Percentiles rank a stretch among this genome's conserved stretches.
Conservation (phyloP, 2,113 vertebrate genomes). For the Elachura formosa region DNA sequence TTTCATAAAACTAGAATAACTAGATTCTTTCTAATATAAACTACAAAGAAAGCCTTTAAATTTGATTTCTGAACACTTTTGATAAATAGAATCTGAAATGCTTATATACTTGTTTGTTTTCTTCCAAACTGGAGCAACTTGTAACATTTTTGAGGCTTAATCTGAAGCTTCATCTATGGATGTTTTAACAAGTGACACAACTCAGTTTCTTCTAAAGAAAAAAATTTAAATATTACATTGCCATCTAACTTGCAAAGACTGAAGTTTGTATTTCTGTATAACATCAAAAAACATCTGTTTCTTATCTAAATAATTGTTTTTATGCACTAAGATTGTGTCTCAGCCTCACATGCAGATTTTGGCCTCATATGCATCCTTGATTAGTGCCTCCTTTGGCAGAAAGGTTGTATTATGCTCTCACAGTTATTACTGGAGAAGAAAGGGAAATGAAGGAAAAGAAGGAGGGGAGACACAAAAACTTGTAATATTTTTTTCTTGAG, state of each 20-base stretch:
- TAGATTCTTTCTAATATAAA: not conserved
- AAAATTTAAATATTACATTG: not conserved
- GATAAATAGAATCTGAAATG: not conserved
- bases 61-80: not conserved
- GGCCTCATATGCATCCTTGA: not conserved
- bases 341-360: not conserved
- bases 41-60: not conserved
- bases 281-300: not conserved
- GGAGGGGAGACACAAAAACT: not conserved
- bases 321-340: not conserved
- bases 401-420: not conserved
- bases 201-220: not conserved
- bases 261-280: not conserved
- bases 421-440: not conserved
- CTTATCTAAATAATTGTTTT: not conserved
- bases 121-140: not conserved
- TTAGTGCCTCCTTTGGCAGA: not conserved
- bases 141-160: not conserved
- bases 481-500: not conserved
- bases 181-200: not conserved
- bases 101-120: not conserved
- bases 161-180: not conserved
- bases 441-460: not conserved
- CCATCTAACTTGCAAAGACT: not conserved
- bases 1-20: not conserved